phyloP scores from a whole-genome alignment of 1,140 invertebrate species.

The Drosophila mauritiana region DNA sequence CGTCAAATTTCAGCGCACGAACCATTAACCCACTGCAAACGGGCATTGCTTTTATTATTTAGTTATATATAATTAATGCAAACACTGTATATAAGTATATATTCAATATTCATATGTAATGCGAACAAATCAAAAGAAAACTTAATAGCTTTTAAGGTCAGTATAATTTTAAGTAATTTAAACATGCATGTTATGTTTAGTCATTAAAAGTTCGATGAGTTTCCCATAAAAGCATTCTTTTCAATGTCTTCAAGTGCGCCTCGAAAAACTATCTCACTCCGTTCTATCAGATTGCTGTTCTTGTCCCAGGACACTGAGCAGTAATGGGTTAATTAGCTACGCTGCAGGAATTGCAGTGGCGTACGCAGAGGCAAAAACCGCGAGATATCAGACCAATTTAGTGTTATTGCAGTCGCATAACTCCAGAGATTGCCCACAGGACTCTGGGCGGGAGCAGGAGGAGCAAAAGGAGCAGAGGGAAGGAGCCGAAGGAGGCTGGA shows the following conservation, averaged over 20 bases:
- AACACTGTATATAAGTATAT: too few relatives aligned
- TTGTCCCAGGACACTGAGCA: conserved; percentile 6
- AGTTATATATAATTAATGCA: too few relatives aligned
- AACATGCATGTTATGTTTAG: too few relatives aligned
- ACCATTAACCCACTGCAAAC: conserved; percentile 58
- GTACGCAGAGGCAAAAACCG: conserved; percentile 63
- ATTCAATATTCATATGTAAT: too few relatives aligned
- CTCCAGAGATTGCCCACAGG: conserved; percentile 75
- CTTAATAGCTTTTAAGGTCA: too few relatives aligned
- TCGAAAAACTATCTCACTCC: not conserved
- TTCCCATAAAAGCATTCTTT: not conserved
- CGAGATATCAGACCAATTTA: conserved; percentile 81
- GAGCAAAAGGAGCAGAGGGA: not conserved
- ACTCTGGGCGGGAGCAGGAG: conserved; percentile 23
- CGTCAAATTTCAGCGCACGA: conserved; percentile 44
- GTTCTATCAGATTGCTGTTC: conserved; percentile 19
- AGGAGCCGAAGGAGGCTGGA: not conserved
- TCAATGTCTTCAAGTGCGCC: not conserved
- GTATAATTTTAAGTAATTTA: too few relatives aligned
- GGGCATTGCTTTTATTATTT: too few relatives aligned
- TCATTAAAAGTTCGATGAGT: too few relatives aligned
- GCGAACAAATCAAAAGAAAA: too few relatives aligned
- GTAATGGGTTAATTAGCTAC: conserved; percentile 65
- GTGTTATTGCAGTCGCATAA: conserved; percentile 82
- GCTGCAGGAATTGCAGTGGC: conserved; percentile 36